These are phyloP conservation scores for Pasiphila rectangulata DNA, from an alignment of 2,888 invertebrate species.

Conservation along the genomic window DNA sequence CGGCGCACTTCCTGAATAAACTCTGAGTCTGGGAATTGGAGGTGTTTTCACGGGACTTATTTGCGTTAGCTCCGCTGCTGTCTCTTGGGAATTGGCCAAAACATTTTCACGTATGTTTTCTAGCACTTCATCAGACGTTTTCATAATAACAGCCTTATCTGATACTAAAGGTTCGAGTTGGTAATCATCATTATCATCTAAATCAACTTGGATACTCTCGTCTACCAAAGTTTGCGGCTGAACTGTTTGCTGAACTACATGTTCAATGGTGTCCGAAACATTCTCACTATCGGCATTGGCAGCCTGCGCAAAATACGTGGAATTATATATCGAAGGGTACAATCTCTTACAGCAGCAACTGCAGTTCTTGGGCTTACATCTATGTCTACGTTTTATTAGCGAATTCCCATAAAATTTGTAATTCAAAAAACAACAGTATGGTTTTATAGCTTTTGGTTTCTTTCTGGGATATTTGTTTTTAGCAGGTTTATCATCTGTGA, in stretches of 20 bases:
- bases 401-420: background rate
- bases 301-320: background rate
- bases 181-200: conserved; percentile 8
- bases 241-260: conserved; percentile 12
- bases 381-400: background rate
- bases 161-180: background rate
- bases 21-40: conserved; percentile 21
- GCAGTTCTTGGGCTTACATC: background rate
- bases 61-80: conserved; percentile 3
- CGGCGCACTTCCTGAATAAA: conserved; percentile 4
- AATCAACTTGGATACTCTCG: conserved; percentile 7
- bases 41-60: background rate
- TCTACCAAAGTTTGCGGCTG: background rate
- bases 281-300: background rate
- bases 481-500: conserved; percentile 14
- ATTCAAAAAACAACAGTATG: conserved; percentile 42
- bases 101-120: background rate
- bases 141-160: conserved; percentile 2
- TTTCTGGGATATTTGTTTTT: background rate
- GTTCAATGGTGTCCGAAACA: conserved; percentile 17
- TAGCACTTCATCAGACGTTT: background rate
- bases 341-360: background rate
- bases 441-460: conserved; percentile 4
- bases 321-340: background rate
- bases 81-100: conserved; percentile 10